Evolutionary conservation across 1,140 invertebrate genomes (phyloP).

Genomic region (Phymastichus coffea): DNA sequence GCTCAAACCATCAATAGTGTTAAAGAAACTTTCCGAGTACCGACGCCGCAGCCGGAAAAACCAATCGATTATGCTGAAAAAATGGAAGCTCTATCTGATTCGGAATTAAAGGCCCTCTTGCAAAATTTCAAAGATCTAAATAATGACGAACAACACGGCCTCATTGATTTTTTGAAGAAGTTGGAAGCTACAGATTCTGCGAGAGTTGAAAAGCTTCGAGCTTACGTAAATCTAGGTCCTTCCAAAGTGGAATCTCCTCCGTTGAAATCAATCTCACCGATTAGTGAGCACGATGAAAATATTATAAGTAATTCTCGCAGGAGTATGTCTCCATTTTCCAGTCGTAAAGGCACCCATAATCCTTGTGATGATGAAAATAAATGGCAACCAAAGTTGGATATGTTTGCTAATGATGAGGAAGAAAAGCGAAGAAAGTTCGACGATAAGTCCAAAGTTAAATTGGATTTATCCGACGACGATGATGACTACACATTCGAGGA

Average conservation of each 20-base stretch:
- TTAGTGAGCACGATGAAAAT: constrained; percentile 16
- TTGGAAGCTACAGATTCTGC: constrained; percentile 69
- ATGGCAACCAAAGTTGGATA: constrained; percentile 52
- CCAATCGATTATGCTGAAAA: constrained; percentile 34
- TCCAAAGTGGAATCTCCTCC: constrained; percentile 32
- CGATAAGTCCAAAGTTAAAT: constrained; percentile 39
- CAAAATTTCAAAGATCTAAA: constrained; percentile 78
- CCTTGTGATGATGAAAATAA: constrained; percentile 49
- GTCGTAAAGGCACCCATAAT: constrained; percentile 49
- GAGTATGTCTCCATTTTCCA: constrained; percentile 52
- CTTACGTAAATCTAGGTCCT: constrained; percentile 63
- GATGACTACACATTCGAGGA: constrained; percentile 72
- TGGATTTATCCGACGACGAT: constrained; percentile 55
- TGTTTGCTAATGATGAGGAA: constrained; percentile 53
- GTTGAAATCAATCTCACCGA: constrained; percentile 31
- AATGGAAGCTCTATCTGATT: constrained; percentile 73
- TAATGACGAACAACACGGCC: constrained; percentile 73
- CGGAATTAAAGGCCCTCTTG: constrained; percentile 71
- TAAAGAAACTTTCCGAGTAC: not conserved
- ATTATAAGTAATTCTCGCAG: constrained; percentile 33
- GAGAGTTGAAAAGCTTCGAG: constrained; percentile 69
- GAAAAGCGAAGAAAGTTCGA: constrained; percentile 41
- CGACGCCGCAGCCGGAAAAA: constrained; percentile 16
- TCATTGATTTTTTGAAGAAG: constrained; percentile 77
- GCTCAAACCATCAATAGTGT: constrained; percentile 12